A percentile compares a stretch with the other conserved stretches of the same genome.
phyloP scores from a whole-genome alignment of 2,113 vertebrate genomes.

The Lynx canadensis region DNA sequence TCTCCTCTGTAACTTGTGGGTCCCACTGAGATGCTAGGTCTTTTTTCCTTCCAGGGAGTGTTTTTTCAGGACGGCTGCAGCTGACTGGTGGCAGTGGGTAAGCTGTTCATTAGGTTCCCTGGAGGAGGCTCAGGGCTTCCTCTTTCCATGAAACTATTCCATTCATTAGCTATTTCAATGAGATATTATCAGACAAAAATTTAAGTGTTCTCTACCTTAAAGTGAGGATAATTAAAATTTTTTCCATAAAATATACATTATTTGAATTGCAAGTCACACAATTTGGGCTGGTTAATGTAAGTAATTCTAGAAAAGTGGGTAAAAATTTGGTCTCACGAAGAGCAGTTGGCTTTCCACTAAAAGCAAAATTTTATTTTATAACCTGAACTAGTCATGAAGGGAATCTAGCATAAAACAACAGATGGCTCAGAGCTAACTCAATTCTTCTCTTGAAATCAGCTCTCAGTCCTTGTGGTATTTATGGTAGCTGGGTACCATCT shows the following conservation, averaged over 20 bases:
- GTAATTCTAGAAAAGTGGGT: not conserved
- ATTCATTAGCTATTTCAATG: not conserved
- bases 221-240: conserved; percentile 9
- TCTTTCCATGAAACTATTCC: not conserved
- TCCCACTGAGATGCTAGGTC: not conserved
- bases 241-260: not conserved
- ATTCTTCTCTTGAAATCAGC: conserved; percentile 14
- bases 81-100: not conserved
- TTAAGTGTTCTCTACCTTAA: conserved; percentile 31
- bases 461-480: not conserved
- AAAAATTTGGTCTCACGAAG: not conserved
- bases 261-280: not conserved
- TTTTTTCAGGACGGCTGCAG: not conserved
- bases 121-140: not conserved
- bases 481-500: not conserved
- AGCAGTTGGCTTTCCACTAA: not conserved
- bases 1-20: not conserved
- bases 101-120: not conserved
- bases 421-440: not conserved
- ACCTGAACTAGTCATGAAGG: not conserved
- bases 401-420: not conserved
- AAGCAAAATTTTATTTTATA: conserved; percentile 30
- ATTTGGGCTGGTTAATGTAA: not conserved
- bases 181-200: conserved; percentile 3
- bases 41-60: not conserved